These are phyloP conservation scores for Diachasmimorpha longicaudata DNA, from an alignment of 1,140 invertebrate species.

Conservation along the genomic window DNA sequence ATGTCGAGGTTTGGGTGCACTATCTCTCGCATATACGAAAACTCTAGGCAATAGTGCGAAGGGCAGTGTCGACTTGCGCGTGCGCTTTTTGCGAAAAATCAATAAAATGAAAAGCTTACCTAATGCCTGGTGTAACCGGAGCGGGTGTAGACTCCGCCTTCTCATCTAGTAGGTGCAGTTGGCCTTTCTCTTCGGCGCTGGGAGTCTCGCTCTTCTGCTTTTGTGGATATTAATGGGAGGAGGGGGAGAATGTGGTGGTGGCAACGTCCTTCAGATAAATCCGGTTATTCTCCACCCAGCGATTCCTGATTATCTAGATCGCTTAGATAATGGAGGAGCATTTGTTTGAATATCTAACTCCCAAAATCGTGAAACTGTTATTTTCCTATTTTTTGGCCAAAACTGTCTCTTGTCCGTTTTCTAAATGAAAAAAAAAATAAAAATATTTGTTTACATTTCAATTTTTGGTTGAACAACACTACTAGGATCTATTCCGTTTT, in stretches of 20 bases:
- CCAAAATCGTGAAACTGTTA: too few species aligned
- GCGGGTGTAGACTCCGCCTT: slow-evolving; percentile 46
- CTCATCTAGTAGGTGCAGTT: slow-evolving; percentile 52
- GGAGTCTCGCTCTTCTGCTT: neutral
- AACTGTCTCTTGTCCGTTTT: too few species aligned
- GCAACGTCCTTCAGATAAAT: neutral
- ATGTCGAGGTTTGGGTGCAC: neutral
- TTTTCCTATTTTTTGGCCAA: too few species aligned
- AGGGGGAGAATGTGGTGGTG: neutral
- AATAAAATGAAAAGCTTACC: slow-evolving; percentile 65
- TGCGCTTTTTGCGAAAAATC: slow-evolving; percentile 64
- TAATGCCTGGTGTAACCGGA: slow-evolving; percentile 58
- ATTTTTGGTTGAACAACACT: too few species aligned
- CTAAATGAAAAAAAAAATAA: too few species aligned
- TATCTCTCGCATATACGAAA: neutral
- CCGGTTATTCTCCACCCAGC: neutral
- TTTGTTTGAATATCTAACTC: neutral
- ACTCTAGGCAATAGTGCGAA: slow-evolving; percentile 53
- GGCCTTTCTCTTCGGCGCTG: neutral
- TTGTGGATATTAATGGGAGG: neutral
- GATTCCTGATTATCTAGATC: slow-evolving; percentile 2
- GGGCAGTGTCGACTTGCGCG: slow-evolving; percentile 55
- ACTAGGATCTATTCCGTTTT: too few species aligned
- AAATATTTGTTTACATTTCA: too few species aligned
- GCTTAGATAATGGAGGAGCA: neutral